Conservation (phyloP, 2,113 vertebrate species). For the Donacobius atricapilla region DNA sequence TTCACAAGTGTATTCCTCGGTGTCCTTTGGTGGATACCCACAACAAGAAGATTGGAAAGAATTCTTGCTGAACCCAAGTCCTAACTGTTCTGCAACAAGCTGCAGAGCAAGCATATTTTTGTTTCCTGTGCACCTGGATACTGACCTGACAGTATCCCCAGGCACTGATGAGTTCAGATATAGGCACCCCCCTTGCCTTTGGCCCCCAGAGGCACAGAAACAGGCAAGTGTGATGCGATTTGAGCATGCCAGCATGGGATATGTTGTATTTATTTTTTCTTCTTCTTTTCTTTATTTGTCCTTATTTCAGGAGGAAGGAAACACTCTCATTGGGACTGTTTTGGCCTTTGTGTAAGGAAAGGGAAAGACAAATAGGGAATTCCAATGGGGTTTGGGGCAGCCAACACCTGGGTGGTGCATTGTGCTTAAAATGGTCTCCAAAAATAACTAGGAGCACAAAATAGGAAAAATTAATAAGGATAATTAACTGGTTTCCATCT, state of each 20-base stretch:
- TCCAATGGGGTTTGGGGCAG: not conserved
- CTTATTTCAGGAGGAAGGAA: not conserved
- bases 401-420: slow-evolving; percentile 51
- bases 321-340: not conserved
- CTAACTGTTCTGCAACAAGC: not conserved
- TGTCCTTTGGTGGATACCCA: not conserved
- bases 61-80: not conserved
- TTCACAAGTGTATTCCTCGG: not conserved
- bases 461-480: slow-evolving; percentile 37
- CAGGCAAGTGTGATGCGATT: not conserved
- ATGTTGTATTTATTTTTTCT: not conserved
- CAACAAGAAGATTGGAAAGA: not conserved
- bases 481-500: slow-evolving; percentile 49
- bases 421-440: slow-evolving; percentile 49
- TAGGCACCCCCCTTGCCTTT: not conserved
- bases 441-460: slow-evolving; percentile 38
- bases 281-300: not conserved
- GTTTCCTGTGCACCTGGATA: not conserved
- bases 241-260: not conserved
- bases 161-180: not conserved
- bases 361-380: not conserved
- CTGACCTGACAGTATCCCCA: not conserved
- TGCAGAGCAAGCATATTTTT: not conserved
- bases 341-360: not conserved
- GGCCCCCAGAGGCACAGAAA: not conserved